Conservation (phyloP, 2,113 vertebrate genomes). For the Puntigrus tetrazona region DNA sequence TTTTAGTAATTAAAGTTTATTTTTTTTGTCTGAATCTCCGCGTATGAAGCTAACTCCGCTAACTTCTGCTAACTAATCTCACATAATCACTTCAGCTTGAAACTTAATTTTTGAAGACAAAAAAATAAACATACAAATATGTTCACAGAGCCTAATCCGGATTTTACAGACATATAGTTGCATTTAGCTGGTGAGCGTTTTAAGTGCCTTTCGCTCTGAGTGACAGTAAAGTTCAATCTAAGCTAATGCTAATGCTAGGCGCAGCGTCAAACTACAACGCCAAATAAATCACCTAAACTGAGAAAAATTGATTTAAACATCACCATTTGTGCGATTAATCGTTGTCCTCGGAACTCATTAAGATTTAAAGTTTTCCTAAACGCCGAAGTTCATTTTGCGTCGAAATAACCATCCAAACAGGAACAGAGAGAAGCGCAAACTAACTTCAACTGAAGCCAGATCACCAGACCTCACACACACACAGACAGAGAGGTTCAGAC, state of each 20-base stretch:
- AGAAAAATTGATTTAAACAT: not conserved
- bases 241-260: conserved; percentile 39
- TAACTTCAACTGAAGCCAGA: conserved; percentile 26
- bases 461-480: not conserved
- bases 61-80: conserved; percentile 40
- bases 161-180: not conserved
- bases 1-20: not conserved
- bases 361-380: conserved; percentile 3
- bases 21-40: not conserved
- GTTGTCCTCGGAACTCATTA: not conserved
- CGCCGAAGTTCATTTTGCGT: conserved; percentile 35
- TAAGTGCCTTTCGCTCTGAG: not conserved
- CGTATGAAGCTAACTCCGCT: conserved; percentile 28
- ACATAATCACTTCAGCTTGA: conserved; percentile 23
- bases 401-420: conserved; percentile 50
- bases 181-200: not conserved
- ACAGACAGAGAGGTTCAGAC: not conserved
- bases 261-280: conserved; percentile 6
- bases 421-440: conserved; percentile 31
- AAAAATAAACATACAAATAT: not conserved
- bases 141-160: not conserved
- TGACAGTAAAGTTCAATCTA: conserved; percentile 20
- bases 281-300: not conserved
- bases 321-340: conserved; percentile 37
- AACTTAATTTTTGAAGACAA: not conserved